phyloP scores from a whole-genome alignment of 1,140 invertebrate species.

The Drosophila orena region DNA sequence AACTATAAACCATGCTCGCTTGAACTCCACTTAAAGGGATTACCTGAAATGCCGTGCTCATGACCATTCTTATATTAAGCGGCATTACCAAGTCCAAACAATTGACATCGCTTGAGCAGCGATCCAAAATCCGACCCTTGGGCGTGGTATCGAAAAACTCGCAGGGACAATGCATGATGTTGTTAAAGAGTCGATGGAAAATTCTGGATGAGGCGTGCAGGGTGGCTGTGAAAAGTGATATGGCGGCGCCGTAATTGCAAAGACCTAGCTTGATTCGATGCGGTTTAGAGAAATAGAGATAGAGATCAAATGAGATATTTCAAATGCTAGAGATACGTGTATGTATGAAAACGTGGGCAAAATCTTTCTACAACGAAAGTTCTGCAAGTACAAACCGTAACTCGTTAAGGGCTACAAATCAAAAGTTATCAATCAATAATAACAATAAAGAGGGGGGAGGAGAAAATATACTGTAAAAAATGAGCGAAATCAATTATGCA shows the following conservation, averaged over 20 bases:
- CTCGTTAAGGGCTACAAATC: constrained; percentile 60
- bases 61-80: constrained; percentile 75
- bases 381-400: constrained; percentile 69
- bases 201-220: constrained; percentile 86
- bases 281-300: constrained; percentile 5
- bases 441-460: constrained; percentile 45
- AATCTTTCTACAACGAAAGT: constrained; percentile 16
- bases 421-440: constrained; percentile 34
- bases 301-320: constrained; percentile 24
- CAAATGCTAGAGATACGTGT: constrained; percentile 29
- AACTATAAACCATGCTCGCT: background rate
- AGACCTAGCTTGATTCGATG: constrained; percentile 49
- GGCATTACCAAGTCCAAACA: constrained; percentile 87
- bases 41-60: constrained; percentile 78
- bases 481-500: constrained; percentile 31
- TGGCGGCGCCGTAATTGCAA: constrained; percentile 85
- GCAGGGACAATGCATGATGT: constrained; percentile 88
- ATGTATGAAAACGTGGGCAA: constrained; percentile 20
- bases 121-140: constrained; percentile 90
- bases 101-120: constrained; percentile 91
- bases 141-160: constrained; percentile 92
- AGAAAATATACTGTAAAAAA: constrained; percentile 85
- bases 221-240: constrained; percentile 87
- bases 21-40: constrained; percentile 1
- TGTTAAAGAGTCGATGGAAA: constrained; percentile 86